Percentiles rank a stretch among this genome's conserved stretches.
These are phyloP conservation scores for Pantherophis guttatus DNA, from an alignment of 2,113 vertebrate species.

Conservation along the genomic window DNA sequence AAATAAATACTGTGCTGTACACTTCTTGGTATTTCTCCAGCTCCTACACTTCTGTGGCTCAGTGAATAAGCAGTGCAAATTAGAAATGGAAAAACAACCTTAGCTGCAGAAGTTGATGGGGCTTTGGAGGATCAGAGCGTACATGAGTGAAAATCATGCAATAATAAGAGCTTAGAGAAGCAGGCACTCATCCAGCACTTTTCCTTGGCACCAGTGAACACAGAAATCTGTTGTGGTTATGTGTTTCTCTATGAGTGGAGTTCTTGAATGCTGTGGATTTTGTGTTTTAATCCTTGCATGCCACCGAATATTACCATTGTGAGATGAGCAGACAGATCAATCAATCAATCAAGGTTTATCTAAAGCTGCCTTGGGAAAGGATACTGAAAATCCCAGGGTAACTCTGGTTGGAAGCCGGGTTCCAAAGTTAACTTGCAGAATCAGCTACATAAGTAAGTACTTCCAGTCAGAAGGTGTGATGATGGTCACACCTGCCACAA, in stretches of 20 bases:
- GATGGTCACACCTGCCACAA: background rate
- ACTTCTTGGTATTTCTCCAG: background rate
- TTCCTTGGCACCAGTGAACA: background rate
- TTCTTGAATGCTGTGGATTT: background rate
- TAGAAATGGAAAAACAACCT: background rate
- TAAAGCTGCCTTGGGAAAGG: background rate
- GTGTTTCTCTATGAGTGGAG: background rate
- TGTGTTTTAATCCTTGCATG: background rate
- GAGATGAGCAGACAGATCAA: background rate
- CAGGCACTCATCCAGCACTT: background rate
- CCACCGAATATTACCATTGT: background rate
- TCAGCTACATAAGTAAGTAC: background rate
- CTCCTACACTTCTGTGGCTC: background rate
- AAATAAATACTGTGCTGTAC: background rate
- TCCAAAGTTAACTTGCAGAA: background rate
- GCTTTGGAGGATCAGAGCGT: slow-evolving; percentile 6
- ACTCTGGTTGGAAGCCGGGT: background rate
- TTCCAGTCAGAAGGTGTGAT: background rate
- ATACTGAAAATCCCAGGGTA: background rate
- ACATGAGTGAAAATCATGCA: background rate
- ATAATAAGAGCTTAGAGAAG: background rate
- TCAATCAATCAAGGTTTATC: background rate
- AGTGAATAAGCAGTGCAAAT: background rate
- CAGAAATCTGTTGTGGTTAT: background rate
- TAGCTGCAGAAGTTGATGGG: background rate